A percentile compares a stretch with the other conserved stretches of the same genome.
phyloP scores from a whole-genome alignment of 2,888 invertebrate genomes.

The Didymodactylos carnosus region DNA sequence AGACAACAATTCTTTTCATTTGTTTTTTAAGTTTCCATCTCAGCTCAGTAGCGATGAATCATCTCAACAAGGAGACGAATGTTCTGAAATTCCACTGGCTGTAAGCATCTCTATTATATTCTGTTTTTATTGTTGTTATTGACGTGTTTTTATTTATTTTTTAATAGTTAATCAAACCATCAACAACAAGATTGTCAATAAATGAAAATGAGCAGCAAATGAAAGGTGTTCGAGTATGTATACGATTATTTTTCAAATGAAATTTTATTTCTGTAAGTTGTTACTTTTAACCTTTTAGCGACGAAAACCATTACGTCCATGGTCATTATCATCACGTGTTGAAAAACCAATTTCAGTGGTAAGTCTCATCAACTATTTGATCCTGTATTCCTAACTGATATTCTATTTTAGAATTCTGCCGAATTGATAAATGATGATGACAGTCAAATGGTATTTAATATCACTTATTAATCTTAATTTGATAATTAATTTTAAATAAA shows the following conservation, averaged over 20 bases:
- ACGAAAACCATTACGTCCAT: neutral
- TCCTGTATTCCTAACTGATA: too few species aligned
- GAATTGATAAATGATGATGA: neutral
- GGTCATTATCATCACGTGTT: neutral
- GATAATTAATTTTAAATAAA: too few species aligned
- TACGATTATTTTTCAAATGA: neutral
- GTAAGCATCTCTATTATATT: too few species aligned
- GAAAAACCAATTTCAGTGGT: neutral
- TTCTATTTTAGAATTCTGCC: neutral
- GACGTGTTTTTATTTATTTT: too few species aligned
- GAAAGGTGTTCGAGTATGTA: neutral
- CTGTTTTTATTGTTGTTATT: too few species aligned
- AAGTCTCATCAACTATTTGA: too few species aligned
- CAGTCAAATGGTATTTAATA: neutral
- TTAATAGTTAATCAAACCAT: neutral
- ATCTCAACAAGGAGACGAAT: too few species aligned
- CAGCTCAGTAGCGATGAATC: too few species aligned
- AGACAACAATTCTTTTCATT: too few species aligned
- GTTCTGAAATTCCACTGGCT: too few species aligned
- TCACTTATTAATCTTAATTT: too few species aligned
- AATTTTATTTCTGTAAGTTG: neutral
- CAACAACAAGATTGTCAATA: neutral
- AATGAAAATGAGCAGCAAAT: neutral
- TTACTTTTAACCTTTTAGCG: neutral
- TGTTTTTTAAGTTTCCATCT: too few species aligned